Evolutionary conservation across 2,113 vertebrate species (phyloP).

Genomic region (Anhinga anhinga): DNA sequence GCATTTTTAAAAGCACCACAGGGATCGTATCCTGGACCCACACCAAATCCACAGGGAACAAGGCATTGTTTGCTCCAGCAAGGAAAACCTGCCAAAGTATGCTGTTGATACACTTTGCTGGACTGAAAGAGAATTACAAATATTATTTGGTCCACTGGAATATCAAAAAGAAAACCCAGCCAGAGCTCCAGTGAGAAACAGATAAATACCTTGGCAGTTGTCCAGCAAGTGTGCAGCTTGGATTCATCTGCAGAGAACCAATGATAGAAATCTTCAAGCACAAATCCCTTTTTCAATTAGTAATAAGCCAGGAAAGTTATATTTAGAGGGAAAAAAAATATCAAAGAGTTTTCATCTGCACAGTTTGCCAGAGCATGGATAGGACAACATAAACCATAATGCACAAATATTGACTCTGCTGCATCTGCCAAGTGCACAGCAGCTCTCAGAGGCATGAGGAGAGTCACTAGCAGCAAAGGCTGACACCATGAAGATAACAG

Average conservation of each 20-base stretch:
- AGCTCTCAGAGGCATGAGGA: background rate
- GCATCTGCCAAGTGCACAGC: background rate
- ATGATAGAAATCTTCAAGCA: background rate
- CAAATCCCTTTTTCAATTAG: background rate
- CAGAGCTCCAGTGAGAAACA: background rate
- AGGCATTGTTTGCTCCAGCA: background rate
- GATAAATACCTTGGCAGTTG: background rate
- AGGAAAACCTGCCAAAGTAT: background rate
- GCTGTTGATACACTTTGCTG: background rate
- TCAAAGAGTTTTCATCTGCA: background rate
- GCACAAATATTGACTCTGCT: background rate
- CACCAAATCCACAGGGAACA: background rate
- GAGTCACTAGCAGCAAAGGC: background rate
- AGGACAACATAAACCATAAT: background rate
- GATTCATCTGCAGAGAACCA: background rate
- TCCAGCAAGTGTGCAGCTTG: background rate
- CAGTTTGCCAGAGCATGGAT: fast-evolving
- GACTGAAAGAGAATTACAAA: background rate
- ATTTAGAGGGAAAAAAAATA: fast-evolving
- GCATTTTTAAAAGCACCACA: background rate
- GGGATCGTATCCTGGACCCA: background rate
- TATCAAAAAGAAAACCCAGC: background rate
- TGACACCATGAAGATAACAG: background rate
- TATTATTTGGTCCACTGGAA: background rate
- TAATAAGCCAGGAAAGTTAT: background rate